Conservation (phyloP, 2,113 vertebrate genomes). For the Empidonax alnorum region DNA sequence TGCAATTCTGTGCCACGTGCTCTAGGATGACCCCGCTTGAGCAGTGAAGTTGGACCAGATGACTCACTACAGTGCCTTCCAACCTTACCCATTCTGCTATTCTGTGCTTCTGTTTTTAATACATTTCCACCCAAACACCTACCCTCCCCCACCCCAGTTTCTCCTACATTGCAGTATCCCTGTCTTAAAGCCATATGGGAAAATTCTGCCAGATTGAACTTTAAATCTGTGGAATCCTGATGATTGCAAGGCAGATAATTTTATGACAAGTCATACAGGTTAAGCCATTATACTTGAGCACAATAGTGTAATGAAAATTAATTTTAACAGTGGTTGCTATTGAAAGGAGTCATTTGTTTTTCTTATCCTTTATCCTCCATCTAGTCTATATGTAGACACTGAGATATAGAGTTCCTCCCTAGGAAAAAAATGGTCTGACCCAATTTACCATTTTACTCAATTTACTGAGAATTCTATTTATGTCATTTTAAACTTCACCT, state of each 20-base stretch:
- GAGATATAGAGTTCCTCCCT: not conserved
- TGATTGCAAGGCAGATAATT: not conserved
- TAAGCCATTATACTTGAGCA: not conserved
- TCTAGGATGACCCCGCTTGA: not conserved
- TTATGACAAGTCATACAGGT: not conserved
- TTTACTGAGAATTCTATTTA: not conserved
- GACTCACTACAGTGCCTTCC: no score
- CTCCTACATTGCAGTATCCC: not conserved
- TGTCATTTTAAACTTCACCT: not conserved
- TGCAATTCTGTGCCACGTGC: no score
- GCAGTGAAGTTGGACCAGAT: not conserved
- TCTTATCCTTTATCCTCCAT: not conserved
- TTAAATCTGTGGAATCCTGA: not conserved
- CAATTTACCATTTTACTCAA: not conserved
- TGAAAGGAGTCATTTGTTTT: not conserved
- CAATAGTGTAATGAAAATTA: not conserved
- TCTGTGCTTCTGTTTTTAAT: not conserved
- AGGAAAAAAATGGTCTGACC: not conserved
- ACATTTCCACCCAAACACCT: not conserved
- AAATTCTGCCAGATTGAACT: not conserved
- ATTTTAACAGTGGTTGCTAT: not conserved
- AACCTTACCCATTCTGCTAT: not conserved
- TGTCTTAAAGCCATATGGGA: not conserved
- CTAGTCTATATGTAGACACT: not conserved
- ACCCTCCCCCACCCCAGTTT: accelerated